Conservation (phyloP, 2,888 invertebrate genomes). For the Athalia circularis region DNA sequence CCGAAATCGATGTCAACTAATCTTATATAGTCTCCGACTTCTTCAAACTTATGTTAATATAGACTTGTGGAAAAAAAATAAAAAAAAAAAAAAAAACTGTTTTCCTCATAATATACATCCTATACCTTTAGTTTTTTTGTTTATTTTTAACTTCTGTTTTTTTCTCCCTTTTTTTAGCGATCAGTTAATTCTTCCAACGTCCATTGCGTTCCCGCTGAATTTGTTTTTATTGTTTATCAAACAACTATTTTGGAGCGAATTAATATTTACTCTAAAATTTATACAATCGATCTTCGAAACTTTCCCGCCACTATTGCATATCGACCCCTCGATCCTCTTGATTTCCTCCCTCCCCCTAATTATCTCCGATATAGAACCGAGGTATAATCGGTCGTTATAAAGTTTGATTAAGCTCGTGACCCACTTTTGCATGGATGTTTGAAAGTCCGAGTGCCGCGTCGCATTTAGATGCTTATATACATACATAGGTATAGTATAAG, state of each 20-base stretch:
- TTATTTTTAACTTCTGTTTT: not conserved
- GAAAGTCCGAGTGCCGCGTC: not conserved
- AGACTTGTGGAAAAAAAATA: too few relatives aligned
- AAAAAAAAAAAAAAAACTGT: not conserved
- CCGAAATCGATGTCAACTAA: not conserved
- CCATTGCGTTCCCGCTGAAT: too few relatives aligned
- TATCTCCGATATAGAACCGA: not conserved
- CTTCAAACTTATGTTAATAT: too few relatives aligned
- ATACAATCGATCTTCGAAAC: too few relatives aligned
- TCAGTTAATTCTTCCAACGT: too few relatives aligned
- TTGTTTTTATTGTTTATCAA: too few relatives aligned
- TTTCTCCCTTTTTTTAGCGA: not conserved
- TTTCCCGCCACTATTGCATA: too few relatives aligned
- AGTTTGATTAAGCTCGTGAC: constrained; percentile 33
- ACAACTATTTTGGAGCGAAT: too few relatives aligned
- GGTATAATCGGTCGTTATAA: not conserved
- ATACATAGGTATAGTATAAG: not conserved
- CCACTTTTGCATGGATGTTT: constrained; percentile 7
- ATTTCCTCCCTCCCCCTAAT: constrained; percentile 4
- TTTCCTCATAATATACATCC: constrained; percentile 3
- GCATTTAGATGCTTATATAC: not conserved
- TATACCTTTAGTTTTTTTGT: not conserved
- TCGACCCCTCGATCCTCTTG: not conserved
- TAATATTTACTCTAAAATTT: too few relatives aligned
- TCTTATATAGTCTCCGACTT: too few relatives aligned